Evolutionary conservation across 2,888 invertebrate species (phyloP).

Genomic region (Phalera bucephala): DNA sequence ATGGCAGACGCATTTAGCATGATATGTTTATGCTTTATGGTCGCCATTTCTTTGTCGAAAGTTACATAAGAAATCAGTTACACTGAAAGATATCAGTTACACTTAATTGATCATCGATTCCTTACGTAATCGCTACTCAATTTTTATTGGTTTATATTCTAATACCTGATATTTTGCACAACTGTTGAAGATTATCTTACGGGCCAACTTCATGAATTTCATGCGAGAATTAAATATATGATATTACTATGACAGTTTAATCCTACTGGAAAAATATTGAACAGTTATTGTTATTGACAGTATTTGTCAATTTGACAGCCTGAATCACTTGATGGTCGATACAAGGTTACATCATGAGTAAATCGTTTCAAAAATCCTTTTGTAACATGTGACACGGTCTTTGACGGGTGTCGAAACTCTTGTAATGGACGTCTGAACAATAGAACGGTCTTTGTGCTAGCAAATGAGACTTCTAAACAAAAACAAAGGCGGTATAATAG

Average conservation of each 20-base stretch:
- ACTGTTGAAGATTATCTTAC: too few relatives aligned
- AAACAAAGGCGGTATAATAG: constrained; percentile 66
- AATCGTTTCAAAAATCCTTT: constrained; percentile 47
- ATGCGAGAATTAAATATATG: neutral
- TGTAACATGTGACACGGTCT: constrained; percentile 62
- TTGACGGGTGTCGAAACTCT: constrained; percentile 75
- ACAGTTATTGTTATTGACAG: constrained; percentile 23
- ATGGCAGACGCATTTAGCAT: constrained; percentile 38
- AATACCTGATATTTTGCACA: too few relatives aligned
- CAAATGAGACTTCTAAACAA: constrained; percentile 59
- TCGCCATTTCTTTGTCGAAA: constrained; percentile 5
- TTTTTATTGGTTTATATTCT: too few relatives aligned
- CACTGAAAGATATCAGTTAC: too few relatives aligned
- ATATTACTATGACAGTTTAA: neutral
- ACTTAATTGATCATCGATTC: too few relatives aligned
- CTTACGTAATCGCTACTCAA: too few relatives aligned
- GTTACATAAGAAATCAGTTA: too few relatives aligned
- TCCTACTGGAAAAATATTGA: constrained; percentile 7
- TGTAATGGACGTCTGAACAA: constrained; percentile 63
- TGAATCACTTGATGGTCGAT: constrained; percentile 42
- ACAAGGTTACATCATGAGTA: constrained; percentile 53
- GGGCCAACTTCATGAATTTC: too few relatives aligned
- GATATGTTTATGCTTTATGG: constrained; percentile 25
- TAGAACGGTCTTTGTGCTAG: constrained; percentile 53
- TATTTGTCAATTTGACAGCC: constrained; percentile 43